phyloP scores from a whole-genome alignment of 1,140 invertebrate species.

The Platyura marginata region DNA sequence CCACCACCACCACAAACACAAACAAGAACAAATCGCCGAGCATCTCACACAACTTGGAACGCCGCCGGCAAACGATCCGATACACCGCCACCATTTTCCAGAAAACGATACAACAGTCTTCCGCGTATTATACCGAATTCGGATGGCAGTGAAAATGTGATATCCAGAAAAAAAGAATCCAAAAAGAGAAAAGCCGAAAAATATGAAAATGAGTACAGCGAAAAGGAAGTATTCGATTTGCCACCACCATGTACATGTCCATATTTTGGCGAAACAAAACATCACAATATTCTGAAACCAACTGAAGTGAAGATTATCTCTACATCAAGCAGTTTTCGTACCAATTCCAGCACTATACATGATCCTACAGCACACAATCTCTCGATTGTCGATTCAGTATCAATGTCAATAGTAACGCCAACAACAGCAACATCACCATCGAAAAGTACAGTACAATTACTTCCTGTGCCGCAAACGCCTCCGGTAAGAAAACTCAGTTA shows the following conservation, averaged over 20 bases:
- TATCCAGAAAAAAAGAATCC: neutral
- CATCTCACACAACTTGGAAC: slow-evolving; percentile 1
- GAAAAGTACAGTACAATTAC: neutral
- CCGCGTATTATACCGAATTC: neutral
- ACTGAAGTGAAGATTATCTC: slow-evolving; percentile 35
- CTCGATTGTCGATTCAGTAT: neutral
- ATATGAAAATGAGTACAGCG: neutral
- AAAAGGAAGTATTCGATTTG: slow-evolving; percentile 15
- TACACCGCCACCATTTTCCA: neutral
- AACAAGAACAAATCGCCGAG: too few species aligned
- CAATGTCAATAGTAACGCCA: neutral
- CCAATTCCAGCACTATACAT: neutral
- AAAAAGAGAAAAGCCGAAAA: slow-evolving; percentile 3
- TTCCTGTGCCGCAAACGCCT: slow-evolving; percentile 12
- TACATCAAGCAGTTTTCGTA: slow-evolving; percentile 5
- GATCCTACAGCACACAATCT: neutral
- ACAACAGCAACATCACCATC: neutral
- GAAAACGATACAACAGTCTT: neutral
- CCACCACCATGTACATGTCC: slow-evolving; percentile 59
- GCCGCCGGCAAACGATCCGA: neutral
- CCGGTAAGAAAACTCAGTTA: slow-evolving; percentile 17
- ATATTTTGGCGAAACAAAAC: slow-evolving; percentile 45
- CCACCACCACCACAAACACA: neutral
- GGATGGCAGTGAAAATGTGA: neutral
- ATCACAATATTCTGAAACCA: slow-evolving; percentile 19